Base-by-base conservation (phyloP, 2,113 vertebrate species). In the Ctenodactylus gundi region DNA sequence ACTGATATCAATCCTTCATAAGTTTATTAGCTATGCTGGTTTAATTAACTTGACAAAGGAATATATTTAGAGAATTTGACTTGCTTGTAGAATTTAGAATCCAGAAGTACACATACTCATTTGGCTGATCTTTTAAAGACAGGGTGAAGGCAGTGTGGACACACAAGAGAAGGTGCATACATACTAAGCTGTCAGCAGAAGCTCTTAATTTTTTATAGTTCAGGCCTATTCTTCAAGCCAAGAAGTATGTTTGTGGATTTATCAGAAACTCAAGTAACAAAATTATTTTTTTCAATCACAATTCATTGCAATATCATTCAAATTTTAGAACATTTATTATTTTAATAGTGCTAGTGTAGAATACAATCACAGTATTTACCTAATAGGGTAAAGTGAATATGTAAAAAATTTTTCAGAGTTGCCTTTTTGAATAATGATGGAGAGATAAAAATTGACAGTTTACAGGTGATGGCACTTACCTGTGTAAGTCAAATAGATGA, bases 401-500 rank as follows among this genome's bases (percentile, higher is more conserved):
- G 10, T 41, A 73, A 39, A 91, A 77, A 75, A 83, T 49, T 39
- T 77, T 4, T 53, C 46, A 46, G 17, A 85, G 57, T 84, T 46
- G 39, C 1, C 31, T 64, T 67, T 94, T 53, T 49, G 18, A 96
- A 75, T 85, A 89, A 60, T 55, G 57, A 83, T 55, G 23, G n/a
- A 80, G 73, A 90, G n/a, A 95, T 68, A 89, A 83, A n/a, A 64
- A 96, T 78, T 83, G 5, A 21, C 53, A 39, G 85, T 85, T 75
- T 44, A 92, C 15, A 49, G 39, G 41, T 49, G 14, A 84, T 86
- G 31, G 85, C 73, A 97, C 98, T 97, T 95, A 99, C 99, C 99
- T 98, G 99, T 99, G 62, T 99, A 99, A 10, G 99, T 99, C 97
- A 99, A 98, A 98, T 99, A 99, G 97, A 99, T 99, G 94, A 99